phyloP scores from a whole-genome alignment of 2,888 invertebrate species.

The Pollenia angustigena region DNA sequence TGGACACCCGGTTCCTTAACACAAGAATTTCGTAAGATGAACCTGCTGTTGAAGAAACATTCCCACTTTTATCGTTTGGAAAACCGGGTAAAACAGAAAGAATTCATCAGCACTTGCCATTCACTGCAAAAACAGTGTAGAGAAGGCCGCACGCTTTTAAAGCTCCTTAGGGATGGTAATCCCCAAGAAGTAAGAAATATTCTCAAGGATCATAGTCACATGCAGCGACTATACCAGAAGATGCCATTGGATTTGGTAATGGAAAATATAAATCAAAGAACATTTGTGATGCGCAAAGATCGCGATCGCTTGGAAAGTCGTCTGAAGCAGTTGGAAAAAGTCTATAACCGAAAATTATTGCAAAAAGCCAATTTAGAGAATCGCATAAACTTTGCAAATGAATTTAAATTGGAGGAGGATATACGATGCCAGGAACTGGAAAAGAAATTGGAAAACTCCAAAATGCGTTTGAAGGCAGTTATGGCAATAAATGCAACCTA shows the following conservation, averaged over 20 bases:
- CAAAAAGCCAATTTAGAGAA: constrained; percentile 74
- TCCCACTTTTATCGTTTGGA: constrained; percentile 28
- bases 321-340: constrained; percentile 68
- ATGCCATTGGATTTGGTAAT: constrained; percentile 76
- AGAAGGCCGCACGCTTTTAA: constrained; percentile 74
- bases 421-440: constrained; percentile 60
- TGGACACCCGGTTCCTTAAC: constrained; percentile 81
- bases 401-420: constrained; percentile 75
- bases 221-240: constrained; percentile 75
- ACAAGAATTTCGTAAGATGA: constrained; percentile 81
- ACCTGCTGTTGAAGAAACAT: constrained; percentile 78
- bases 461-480: constrained; percentile 76
- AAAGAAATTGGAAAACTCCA: constrained; percentile 75
- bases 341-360: constrained; percentile 6
- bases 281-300: constrained; percentile 77
- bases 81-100: not conserved
- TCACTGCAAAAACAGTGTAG: constrained; percentile 74
- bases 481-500: constrained; percentile 76
- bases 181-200: constrained; percentile 75
- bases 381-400: constrained; percentile 75
- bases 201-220: constrained; percentile 75
- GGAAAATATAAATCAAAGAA: constrained; percentile 77
- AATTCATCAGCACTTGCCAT: constrained; percentile 1
- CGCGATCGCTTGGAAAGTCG: constrained; percentile 76
- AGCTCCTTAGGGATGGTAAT: constrained; percentile 69